These are phyloP conservation scores for Drosophila sturtevanti DNA, from an alignment of 1,140 invertebrate genomes.

Conservation along the genomic window DNA sequence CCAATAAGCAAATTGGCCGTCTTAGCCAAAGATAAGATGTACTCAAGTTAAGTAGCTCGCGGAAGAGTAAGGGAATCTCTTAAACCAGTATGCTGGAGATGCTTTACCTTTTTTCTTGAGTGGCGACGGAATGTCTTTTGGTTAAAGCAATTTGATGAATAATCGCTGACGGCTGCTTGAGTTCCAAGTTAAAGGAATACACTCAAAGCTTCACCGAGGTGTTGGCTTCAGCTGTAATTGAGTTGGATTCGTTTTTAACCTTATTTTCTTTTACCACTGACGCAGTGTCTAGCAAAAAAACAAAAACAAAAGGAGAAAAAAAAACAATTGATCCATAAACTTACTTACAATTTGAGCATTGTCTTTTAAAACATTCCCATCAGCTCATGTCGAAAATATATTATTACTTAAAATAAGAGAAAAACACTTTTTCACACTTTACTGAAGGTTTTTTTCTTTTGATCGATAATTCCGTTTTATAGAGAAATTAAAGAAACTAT, in stretches of 20 bases:
- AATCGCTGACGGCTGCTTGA: conserved; percentile 55
- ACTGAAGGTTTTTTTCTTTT: too few species aligned
- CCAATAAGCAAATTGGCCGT: not conserved
- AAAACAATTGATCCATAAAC: not conserved
- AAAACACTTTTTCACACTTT: too few species aligned
- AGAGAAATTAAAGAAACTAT: too few species aligned
- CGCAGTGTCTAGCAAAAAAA: not conserved
- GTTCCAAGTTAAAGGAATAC: conserved; percentile 33
- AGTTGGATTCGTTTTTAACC: conserved; percentile 15
- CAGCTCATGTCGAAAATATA: too few species aligned
- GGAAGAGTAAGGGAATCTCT: not conserved
- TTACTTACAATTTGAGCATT: not conserved
- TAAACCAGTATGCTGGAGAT: conserved; percentile 1
- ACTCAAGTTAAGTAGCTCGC: not conserved
- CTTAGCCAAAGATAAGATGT: not conserved
- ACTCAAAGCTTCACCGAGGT: conserved; percentile 45
- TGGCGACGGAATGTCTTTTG: conserved; percentile 58
- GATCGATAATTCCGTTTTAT: too few species aligned
- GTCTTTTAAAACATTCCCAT: not conserved
- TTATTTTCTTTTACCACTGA: not conserved
- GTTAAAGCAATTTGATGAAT: conserved; percentile 57
- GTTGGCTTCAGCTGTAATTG: conserved; percentile 44
- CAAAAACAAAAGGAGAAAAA: too few species aligned
- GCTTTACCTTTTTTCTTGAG: conserved; percentile 26
- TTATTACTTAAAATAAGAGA: too few species aligned